Percentiles rank a stretch among this genome's conserved stretches.
phyloP scores from a whole-genome alignment of 2,888 invertebrate genomes.

The Pammene aurita region DNA sequence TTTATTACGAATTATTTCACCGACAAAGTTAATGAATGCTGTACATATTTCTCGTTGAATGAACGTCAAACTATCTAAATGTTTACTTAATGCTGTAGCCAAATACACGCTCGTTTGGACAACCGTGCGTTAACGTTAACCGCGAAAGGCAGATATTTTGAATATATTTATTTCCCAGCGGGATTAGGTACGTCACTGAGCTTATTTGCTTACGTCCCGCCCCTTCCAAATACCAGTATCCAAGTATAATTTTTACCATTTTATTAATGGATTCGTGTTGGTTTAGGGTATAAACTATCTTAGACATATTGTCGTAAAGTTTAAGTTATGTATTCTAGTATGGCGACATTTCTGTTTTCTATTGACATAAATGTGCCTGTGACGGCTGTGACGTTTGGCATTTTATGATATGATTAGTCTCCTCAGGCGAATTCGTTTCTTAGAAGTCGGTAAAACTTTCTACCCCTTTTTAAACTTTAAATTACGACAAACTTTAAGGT shows the following conservation, averaged over 20 bases:
- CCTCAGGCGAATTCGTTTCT: no score
- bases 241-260: slow-evolving; percentile 24
- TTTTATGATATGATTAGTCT: background rate
- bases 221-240: background rate
- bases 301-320: slow-evolving; percentile 1
- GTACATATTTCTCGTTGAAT: slow-evolving; percentile 5
- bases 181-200: slow-evolving; percentile 19
- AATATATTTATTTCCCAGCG: slow-evolving; percentile 31
- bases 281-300: slow-evolving; percentile 7
- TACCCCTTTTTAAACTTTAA: no score
- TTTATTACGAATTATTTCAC: background rate
- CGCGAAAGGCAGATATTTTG: slow-evolving; percentile 14
- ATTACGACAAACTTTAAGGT: no score
- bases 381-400: background rate
- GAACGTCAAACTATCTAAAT: slow-evolving; percentile 18
- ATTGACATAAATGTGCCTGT: background rate
- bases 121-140: slow-evolving; percentile 14
- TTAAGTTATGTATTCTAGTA: background rate
- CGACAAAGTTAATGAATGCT: background rate
- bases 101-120: slow-evolving; percentile 10
- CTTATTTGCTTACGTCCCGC: slow-evolving; percentile 24
- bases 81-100: slow-evolving; percentile 4
- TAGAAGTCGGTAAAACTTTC: no score
- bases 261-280: slow-evolving; percentile 7
- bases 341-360: background rate